Evolutionary conservation across 2,888 invertebrate genomes (phyloP).

Genomic region (Molanna angustata): DNA sequence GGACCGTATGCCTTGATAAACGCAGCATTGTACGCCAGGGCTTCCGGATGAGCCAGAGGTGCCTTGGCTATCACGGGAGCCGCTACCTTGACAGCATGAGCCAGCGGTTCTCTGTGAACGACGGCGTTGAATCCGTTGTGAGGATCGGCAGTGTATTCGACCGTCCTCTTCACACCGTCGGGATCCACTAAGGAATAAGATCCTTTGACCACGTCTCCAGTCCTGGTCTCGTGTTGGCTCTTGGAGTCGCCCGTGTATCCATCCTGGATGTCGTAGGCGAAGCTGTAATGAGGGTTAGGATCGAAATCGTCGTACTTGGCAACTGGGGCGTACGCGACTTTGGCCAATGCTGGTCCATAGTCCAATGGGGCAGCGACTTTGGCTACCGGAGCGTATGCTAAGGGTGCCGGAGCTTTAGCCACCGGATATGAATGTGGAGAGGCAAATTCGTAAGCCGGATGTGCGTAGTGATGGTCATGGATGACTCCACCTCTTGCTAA

Average conservation of each 20-base stretch:
- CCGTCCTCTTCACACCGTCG: slow-evolving; percentile 57
- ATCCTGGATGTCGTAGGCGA: slow-evolving; percentile 41
- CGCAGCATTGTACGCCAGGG: slow-evolving; percentile 10
- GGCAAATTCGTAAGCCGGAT: slow-evolving; percentile 27
- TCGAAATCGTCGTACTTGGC: slow-evolving; percentile 26
- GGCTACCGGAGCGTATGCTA: slow-evolving; percentile 38
- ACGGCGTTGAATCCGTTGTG: slow-evolving; percentile 55
- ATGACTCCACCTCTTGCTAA: no score
- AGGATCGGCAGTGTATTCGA: slow-evolving; percentile 52
- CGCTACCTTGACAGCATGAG: slow-evolving; percentile 46
- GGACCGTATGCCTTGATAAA: slow-evolving; percentile 17
- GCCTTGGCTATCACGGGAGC: slow-evolving; percentile 40
- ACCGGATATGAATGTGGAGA: slow-evolving; percentile 33
- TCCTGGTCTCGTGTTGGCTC: slow-evolving; percentile 54
- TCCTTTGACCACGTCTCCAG: slow-evolving; percentile 64
- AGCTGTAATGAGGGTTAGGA: slow-evolving; percentile 39
- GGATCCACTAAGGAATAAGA: slow-evolving; percentile 62
- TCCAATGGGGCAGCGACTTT: slow-evolving; percentile 38
- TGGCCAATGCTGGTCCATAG: slow-evolving; percentile 38
- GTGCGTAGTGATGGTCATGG: no score
- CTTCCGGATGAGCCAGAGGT: slow-evolving; percentile 27
- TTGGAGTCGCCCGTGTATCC: slow-evolving; percentile 46
- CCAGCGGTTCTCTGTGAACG: slow-evolving; percentile 60
- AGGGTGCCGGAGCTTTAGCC: slow-evolving; percentile 39
- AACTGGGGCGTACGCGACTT: slow-evolving; percentile 33